phyloP scores from a whole-genome alignment of 2,797 vertebrate genomes.

The Pseudomugil tenellus region DNA sequence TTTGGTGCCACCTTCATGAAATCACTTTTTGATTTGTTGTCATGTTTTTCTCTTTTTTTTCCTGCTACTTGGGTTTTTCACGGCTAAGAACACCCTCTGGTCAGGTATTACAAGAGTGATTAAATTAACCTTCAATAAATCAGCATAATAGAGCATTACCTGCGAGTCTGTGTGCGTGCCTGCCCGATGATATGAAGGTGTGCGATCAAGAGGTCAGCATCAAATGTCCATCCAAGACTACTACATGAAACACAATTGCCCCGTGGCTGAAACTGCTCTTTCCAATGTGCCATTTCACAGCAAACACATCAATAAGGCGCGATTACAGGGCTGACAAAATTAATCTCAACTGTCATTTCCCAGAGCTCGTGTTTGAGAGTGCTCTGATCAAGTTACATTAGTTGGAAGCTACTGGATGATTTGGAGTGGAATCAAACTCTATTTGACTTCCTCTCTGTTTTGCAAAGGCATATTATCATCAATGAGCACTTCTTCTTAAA shows the following conservation, averaged over 20 bases:
- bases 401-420: conserved; percentile 71
- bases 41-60: conserved; percentile 70
- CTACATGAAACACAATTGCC: conserved; percentile 63
- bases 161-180: conserved; percentile 56
- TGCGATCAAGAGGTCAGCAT: conserved; percentile 62
- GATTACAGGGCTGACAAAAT: conserved; percentile 82
- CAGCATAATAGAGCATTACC: conserved; percentile 73
- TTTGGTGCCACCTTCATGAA: conserved; percentile 77
- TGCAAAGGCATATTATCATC: conserved; percentile 60
- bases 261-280: conserved; percentile 75
- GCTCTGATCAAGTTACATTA: conserved; percentile 81
- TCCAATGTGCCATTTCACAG: conserved; percentile 75
- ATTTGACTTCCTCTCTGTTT: conserved; percentile 75
- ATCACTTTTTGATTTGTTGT: conserved; percentile 82
- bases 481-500: conserved; percentile 49
- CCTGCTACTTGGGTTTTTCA: conserved; percentile 64
- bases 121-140: conserved; percentile 82
- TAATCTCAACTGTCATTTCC: conserved; percentile 78
- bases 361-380: conserved; percentile 71
- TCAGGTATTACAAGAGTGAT: conserved; percentile 77
- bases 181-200: conserved; percentile 49
- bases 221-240: conserved; percentile 64
- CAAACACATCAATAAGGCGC: conserved; percentile 81
- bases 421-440: conserved; percentile 73
- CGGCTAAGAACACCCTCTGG: conserved; percentile 73